A percentile compares a stretch with the other conserved stretches of the same genome.
These are phyloP conservation scores for Periphyllus acericola DNA, from an alignment of 2,888 invertebrate genomes.

Conservation along the genomic window DNA sequence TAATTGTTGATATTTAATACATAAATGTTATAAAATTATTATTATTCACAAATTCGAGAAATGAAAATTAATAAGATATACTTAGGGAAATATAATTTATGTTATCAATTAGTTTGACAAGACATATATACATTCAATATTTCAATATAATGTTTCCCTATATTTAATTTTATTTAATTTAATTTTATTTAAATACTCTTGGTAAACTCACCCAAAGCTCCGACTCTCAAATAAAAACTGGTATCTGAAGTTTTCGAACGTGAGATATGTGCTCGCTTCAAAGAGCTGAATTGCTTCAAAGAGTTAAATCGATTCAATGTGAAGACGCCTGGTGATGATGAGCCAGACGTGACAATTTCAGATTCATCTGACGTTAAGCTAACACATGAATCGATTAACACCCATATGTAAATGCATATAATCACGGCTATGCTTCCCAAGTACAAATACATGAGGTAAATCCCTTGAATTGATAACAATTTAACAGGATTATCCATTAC, in stretches of 20 bases:
- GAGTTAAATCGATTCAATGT: conserved; percentile 70
- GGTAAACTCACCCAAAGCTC: conserved; percentile 69
- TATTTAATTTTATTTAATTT: too few species aligned
- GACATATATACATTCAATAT: not conserved
- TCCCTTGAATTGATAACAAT: conserved; percentile 70
- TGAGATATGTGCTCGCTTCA: conserved; percentile 71
- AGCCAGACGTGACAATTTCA: conserved; percentile 67
- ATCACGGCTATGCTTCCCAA: conserved; percentile 71
- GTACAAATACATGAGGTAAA: conserved; percentile 71
- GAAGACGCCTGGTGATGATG: conserved; percentile 68
- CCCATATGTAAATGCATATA: conserved; percentile 71
- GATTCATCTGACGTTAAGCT: conserved; percentile 66
- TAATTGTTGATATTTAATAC: too few species aligned
- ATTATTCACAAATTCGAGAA: not conserved
- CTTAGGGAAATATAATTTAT: too few species aligned
- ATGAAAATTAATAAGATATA: not conserved
- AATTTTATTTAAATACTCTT: too few species aligned
- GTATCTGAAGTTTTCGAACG: conserved; percentile 69
- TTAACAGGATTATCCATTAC: conserved; percentile 71
- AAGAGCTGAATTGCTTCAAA: conserved; percentile 69
- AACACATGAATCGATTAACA: conserved; percentile 70
- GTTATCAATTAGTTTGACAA: not conserved
- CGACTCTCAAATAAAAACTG: conserved; percentile 71
- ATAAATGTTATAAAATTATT: too few species aligned
- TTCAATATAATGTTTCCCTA: not conserved